These are phyloP conservation scores for Drosophila saltans DNA, from an alignment of 1,140 invertebrate species.

Conservation along the genomic window DNA sequence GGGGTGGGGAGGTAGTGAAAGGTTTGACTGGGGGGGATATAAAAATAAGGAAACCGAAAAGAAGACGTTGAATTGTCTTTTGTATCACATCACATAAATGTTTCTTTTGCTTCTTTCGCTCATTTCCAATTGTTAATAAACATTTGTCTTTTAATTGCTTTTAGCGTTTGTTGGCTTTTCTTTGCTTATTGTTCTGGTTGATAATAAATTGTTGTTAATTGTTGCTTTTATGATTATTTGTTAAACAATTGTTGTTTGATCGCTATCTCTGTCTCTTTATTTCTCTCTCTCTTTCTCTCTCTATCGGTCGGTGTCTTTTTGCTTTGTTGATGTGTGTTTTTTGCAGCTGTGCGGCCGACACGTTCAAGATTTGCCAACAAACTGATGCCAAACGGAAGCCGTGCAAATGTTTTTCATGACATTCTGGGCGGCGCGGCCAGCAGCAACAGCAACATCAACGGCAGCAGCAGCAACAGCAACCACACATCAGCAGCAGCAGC, in stretches of 20 bases:
- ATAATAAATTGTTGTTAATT: conserved; percentile 20
- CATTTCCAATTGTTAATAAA: conserved; percentile 21
- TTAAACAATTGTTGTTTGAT: conserved; percentile 9
- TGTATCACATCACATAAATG: conserved; percentile 68
- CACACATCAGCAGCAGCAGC: conserved; percentile 18
- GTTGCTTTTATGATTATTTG: conserved; percentile 13
- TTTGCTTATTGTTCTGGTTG: background rate
- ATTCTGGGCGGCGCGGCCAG: conserved; percentile 32
- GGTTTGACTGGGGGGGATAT: background rate
- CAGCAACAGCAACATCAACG: conserved; percentile 30
- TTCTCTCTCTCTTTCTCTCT: background rate
- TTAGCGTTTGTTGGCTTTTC: conserved; percentile 15
- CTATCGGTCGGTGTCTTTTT: background rate
- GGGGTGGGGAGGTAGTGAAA: background rate
- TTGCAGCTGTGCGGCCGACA: conserved; percentile 59
- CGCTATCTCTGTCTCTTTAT: conserved; percentile 4
- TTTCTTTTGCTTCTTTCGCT: conserved; percentile 17
- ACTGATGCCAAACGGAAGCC: conserved; percentile 77
- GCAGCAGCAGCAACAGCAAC: conserved; percentile 27
- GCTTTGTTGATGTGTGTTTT: conserved; percentile 7
- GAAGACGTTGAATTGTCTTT: conserved; percentile 56
- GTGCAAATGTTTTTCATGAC: conserved; percentile 77
- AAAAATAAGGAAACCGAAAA: conserved; percentile 55
- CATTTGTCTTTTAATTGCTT: conserved; percentile 27
- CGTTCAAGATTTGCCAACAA: conserved; percentile 79